Evolutionary conservation across 2,113 vertebrate genomes (phyloP).

Genomic region (Falco punctatus): DNA sequence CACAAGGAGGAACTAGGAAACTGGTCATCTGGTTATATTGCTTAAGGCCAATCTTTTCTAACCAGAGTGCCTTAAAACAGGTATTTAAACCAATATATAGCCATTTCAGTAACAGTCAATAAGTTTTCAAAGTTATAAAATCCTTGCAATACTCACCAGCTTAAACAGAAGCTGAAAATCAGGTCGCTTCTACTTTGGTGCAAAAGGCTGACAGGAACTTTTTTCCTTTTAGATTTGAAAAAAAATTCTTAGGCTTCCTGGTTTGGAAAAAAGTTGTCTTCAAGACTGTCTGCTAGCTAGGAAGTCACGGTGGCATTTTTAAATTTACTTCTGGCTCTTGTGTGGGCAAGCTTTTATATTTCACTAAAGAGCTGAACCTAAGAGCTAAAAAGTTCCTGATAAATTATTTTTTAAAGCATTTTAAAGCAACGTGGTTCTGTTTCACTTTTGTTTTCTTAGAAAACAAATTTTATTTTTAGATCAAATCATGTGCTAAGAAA

Average conservation of each 20-base stretch:
- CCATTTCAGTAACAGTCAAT: not conserved
- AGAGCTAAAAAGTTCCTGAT: not conserved
- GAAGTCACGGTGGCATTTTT: not conserved
- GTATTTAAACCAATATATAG: not conserved
- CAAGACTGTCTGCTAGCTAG: not conserved
- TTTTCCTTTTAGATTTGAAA: not conserved
- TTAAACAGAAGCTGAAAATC: not conserved
- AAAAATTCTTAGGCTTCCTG: not conserved
- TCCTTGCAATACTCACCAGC: not conserved
- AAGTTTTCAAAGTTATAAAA: not conserved
- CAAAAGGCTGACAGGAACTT: not conserved
- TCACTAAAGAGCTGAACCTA: not conserved
- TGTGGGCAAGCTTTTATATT: not conserved
- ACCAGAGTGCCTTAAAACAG: not conserved
- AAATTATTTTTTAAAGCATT: not conserved
- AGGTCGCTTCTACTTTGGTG: not conserved
- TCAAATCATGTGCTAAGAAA: not conserved
- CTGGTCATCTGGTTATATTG: constrained; percentile 36
- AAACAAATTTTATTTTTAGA: not conserved
- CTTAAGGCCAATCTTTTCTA: constrained; percentile 19
- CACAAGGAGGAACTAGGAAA: constrained; percentile 64
- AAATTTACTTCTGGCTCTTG: not conserved
- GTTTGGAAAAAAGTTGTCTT: not conserved
- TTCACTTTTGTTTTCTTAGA: not conserved
- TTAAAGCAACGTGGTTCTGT: not conserved